Conservation (phyloP, 1,140 invertebrate genomes). For the Drosophila sproati region DNA sequence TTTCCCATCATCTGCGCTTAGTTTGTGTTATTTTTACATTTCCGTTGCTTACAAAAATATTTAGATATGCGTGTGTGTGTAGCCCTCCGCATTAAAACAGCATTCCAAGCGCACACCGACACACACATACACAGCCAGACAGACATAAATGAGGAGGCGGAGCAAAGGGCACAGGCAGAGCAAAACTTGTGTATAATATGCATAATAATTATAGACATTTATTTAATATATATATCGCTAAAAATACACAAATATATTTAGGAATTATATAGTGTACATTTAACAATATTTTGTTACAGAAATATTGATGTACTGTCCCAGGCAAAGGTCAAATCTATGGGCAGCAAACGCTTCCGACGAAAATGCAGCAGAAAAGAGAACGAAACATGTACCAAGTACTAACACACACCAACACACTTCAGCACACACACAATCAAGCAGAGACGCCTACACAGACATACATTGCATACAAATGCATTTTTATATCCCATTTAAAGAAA, state of each 20-base stretch:
- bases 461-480: conserved; percentile 11
- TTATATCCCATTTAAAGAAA: conserved; percentile 24
- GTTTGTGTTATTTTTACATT: conserved; percentile 81
- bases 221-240: not conserved
- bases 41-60: conserved; percentile 80
- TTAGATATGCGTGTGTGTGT: conserved; percentile 40
- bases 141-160: not conserved
- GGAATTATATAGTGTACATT: not conserved
- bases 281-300: conserved; percentile 9
- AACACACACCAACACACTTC: not conserved
- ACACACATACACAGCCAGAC: conserved; percentile 18
- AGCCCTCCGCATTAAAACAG: conserved; percentile 43
- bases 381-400: conserved; percentile 33
- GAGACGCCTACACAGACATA: conserved; percentile 47
- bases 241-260: not conserved
- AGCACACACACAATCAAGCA: not conserved
- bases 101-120: conserved; percentile 56
- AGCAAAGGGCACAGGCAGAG: conserved; percentile 16
- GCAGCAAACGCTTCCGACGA: conserved; percentile 37
- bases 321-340: conserved; percentile 48
- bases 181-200: conserved; percentile 14
- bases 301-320: conserved; percentile 42
- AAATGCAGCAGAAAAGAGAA: conserved; percentile 53
- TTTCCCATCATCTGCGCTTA: conserved; percentile 50
- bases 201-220: not conserved